phyloP scores from a whole-genome alignment of 2,888 invertebrate genomes.

The Ophion ellenae region DNA sequence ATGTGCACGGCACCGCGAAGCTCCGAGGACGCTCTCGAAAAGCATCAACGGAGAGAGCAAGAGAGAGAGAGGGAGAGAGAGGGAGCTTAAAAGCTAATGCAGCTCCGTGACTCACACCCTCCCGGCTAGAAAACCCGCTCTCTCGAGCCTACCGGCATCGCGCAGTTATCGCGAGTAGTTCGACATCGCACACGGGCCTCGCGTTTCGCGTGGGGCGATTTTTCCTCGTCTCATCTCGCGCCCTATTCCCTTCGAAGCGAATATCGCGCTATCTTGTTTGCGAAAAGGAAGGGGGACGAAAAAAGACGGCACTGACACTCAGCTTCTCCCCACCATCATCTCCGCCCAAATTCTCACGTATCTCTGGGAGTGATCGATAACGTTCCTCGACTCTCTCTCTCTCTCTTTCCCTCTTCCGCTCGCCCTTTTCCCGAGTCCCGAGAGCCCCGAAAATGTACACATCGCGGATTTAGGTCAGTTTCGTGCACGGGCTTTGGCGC shows the following conservation, averaged over 20 bases:
- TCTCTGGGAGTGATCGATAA: constrained; percentile 1
- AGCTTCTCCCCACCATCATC: too few relatives aligned
- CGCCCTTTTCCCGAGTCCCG: background rate
- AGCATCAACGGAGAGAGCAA: background rate
- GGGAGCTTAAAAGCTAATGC: constrained; percentile 55
- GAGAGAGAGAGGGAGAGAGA: background rate
- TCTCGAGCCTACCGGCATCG: constrained; percentile 35
- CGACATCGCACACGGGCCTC: constrained; percentile 27
- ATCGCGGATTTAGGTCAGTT: constrained; percentile 25
- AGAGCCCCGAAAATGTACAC: background rate
- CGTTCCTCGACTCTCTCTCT: background rate
- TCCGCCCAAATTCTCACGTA: too few relatives aligned
- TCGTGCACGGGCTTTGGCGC: background rate
- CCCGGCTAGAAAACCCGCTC: constrained; percentile 12
- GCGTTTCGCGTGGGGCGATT: background rate
- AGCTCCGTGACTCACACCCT: constrained; percentile 49
- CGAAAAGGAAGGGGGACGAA: too few relatives aligned
- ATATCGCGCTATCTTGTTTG: too few relatives aligned
- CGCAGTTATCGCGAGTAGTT: constrained; percentile 42
- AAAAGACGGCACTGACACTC: too few relatives aligned
- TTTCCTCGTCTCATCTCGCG: too few relatives aligned
- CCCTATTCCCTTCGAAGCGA: too few relatives aligned
- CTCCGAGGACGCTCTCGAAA: constrained; percentile 25
- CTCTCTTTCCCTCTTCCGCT: background rate
- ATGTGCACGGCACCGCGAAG: constrained; percentile 20